Base-by-base conservation (phyloP, 2,797 vertebrate species). In the Vespertilio murinus region DNA sequence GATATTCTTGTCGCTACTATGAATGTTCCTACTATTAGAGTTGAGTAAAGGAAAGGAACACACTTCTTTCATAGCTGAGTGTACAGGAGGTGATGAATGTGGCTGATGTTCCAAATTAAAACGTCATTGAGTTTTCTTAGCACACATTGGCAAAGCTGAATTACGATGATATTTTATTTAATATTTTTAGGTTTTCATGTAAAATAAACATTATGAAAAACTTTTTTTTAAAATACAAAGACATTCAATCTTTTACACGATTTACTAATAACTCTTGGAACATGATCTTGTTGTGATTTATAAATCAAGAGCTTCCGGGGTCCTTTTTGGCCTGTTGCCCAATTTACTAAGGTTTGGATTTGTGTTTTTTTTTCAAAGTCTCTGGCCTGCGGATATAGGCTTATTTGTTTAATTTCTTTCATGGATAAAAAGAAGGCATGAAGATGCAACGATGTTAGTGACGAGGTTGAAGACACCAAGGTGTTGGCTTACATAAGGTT, bases 371-470 rank as follows among this genome's bases (percentile, higher is more conserved):
- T 85, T 93, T 86, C 13, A 1, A 67, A 86, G 8, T 80, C 33
- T 94, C 38, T 94, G 75, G 42, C 64, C 84, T 74, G 5, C 90
- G 56, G 23, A 64, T 33, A 13, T 77, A 95, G 70, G 65, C 11
- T 94, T 87, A 96, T 93, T 93, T 96, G 47, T 61, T 91, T 79
- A 88, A 90, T 79, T 75, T 90, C 38, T 93, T 91, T 93, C 95
- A 91, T 79, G 95, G 70, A 86, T 82, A 30, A 95, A 92, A 91
- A 84, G 11, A 80, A 92, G 61, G 54, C 78, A 52, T 22, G 40
- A 91, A 77, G 94, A 93, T 90, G 56, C 70, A 56, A 49, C 93
- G 91, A 86, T 35, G 59, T 96, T 69, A 67, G 17, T 28, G 23
- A 79, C 49, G 28, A 45, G 84, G 8, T 91, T 83, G 40, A 87